A percentile compares a stretch with the other conserved stretches of the same genome.
phyloP scores from a whole-genome alignment of 2,113 vertebrate species.

The Gymnorhina tibicen region DNA sequence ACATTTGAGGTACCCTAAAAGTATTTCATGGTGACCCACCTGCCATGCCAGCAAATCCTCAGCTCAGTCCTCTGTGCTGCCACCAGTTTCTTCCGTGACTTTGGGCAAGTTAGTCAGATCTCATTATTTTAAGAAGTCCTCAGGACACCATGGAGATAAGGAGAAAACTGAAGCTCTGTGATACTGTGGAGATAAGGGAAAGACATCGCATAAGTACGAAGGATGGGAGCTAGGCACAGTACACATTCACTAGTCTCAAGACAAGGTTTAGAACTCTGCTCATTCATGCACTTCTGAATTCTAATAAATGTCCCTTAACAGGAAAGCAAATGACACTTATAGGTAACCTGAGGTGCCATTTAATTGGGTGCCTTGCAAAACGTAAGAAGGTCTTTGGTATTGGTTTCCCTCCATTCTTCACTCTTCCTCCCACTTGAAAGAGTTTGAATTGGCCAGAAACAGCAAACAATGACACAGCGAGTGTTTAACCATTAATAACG shows the following conservation, averaged over 20 bases:
- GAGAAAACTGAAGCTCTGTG: not conserved
- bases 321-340: not conserved
- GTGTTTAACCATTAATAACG: slow-evolving; percentile 41
- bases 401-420: not conserved
- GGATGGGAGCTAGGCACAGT: not conserved
- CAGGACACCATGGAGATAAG: not conserved
- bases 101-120: not conserved
- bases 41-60: not conserved
- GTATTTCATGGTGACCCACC: not conserved
- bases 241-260: not conserved
- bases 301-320: not conserved
- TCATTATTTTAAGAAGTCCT: not conserved
- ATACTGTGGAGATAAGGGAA: not conserved
- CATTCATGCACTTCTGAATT: not conserved
- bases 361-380: not conserved
- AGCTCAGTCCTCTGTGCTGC: not conserved
- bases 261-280: not conserved
- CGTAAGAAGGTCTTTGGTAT: not conserved
- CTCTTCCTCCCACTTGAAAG: not conserved
- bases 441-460: not conserved
- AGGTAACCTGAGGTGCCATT: not conserved
- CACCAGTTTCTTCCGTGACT: not conserved
- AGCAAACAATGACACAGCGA: not conserved
- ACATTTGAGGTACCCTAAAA: not conserved
- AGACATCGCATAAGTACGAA: fast-evolving